Conservation (phyloP, 1,140 invertebrate genomes). For the Aphis craccivora region DNA sequence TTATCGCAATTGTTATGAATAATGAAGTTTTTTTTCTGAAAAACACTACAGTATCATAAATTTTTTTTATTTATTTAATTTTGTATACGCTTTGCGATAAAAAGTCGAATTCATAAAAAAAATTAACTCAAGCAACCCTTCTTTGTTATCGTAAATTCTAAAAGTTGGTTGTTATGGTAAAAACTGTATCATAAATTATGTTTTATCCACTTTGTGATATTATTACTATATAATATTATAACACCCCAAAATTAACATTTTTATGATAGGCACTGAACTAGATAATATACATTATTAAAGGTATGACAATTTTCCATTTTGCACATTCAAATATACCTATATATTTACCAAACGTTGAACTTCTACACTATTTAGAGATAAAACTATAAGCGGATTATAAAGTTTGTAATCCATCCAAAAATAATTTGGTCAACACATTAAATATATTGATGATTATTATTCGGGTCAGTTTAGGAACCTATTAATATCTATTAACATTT, state of each 20-base stretch:
- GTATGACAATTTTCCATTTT: not conserved
- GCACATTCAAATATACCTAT: not conserved
- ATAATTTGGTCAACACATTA: not conserved
- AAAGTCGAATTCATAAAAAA: constrained; percentile 1
- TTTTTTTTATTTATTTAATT: not conserved
- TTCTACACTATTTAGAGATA: not conserved
- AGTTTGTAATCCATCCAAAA: not conserved
- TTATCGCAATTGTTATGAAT: not conserved
- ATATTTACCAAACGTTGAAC: not conserved
- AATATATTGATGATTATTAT: not conserved
- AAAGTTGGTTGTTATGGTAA: not conserved
- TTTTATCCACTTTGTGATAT: constrained; percentile 17
- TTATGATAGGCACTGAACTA: constrained; percentile 15
- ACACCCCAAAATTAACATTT: not conserved
- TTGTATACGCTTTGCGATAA: constrained; percentile 5
- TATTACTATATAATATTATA: constrained; percentile 20
- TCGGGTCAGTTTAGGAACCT: not conserved
- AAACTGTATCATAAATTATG: constrained; percentile 10
- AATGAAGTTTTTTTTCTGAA: not conserved
- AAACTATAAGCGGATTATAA: not conserved
- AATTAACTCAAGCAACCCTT: not conserved
- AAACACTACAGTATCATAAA: not conserved
- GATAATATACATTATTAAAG: constrained; percentile 9
- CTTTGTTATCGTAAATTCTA: constrained; percentile 6
- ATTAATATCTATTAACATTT: not conserved